Conservation (phyloP, 1,140 invertebrate genomes). For the Orius laevigatus region DNA sequence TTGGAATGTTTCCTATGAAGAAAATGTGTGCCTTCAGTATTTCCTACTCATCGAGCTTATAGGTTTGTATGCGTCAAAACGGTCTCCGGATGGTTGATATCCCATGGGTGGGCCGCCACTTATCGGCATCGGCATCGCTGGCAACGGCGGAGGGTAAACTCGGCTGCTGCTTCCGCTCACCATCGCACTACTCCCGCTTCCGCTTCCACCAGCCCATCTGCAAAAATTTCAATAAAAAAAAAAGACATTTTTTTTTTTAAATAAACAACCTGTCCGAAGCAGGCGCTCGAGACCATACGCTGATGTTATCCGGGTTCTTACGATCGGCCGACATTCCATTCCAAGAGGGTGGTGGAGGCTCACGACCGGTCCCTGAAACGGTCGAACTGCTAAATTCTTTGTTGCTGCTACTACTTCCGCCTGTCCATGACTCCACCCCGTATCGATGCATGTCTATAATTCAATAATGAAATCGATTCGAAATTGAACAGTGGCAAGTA, state of each 20-base stretch:
- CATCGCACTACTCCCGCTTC: slow-evolving; percentile 6
- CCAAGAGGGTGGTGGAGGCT: too few relatives aligned
- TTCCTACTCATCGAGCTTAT: slow-evolving; percentile 3
- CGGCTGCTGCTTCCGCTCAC: neutral
- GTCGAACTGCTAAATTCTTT: too few relatives aligned
- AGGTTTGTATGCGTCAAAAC: slow-evolving; percentile 10
- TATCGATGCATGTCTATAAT: too few relatives aligned
- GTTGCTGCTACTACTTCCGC: too few relatives aligned
- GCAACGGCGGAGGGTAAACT: neutral
- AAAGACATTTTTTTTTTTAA: neutral
- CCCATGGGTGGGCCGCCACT: slow-evolving; percentile 1
- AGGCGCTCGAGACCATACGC: too few relatives aligned
- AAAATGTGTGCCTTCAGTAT: neutral
- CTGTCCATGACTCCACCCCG: too few relatives aligned
- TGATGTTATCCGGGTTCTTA: too few relatives aligned
- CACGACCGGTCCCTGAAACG: too few relatives aligned
- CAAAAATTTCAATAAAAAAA: neutral
- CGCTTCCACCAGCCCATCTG: too few relatives aligned
- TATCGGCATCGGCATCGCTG: neutral
- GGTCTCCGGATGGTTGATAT: slow-evolving; percentile 5
- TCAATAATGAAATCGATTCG: too few relatives aligned
- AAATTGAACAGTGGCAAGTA: too few relatives aligned
- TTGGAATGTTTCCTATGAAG: neutral
- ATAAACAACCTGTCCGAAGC: neutral
- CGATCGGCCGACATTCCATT: too few relatives aligned